Evolutionary conservation across 2,113 vertebrate species (phyloP), one percentile per base, ranked within the genome.

Genomic region (Heliornis fulica): DNA sequence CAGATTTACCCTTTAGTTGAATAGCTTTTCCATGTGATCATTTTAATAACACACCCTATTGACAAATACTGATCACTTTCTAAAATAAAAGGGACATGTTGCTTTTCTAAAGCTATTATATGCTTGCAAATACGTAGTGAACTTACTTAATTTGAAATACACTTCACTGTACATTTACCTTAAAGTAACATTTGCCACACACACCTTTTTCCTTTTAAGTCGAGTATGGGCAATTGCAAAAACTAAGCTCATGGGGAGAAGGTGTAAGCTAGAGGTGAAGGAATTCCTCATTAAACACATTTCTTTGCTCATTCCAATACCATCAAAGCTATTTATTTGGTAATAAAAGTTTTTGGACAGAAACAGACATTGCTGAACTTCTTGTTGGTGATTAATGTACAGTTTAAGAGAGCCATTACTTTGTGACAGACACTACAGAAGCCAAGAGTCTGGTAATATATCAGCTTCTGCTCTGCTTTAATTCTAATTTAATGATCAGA

Each of bases 371-470:
- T 89, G 89, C 65, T 81, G 56, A 91, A 89, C 36, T 68, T 75
- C 60, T 69, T 71, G 41, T 26, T 87, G 83, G 78, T 71, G 86
- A 97, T 91, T 79, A 93, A 95, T 69, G 77, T 13, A 51, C 46
- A 93, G 77, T 57, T 93, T 96, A 94, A 91, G 74, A 86, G 57
- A 96, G 48, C 31, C 74, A 65, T 89, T 94, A 89, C 40, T 93
- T 65, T 65, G 61, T 82, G 91, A 92, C 31, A 83, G 45, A 53
- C 81, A 65, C 48, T 60, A 72, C 0, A 71, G 94, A 87, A 92
- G 80, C 41, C 86, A 92, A 88, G 76, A 51, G 89, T 84, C 80
- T 78, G 76, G n/a, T 51, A 78, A 93, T 83, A 3, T 0, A 94
- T 87, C 72, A 81, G 64, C 56, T 87, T 63, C 56, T 87, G 23